A percentile compares a stretch with the other conserved stretches of the same genome.
Conservation (phyloP, 2,797 vertebrate species). For the Fundulus diaphanus region DNA sequence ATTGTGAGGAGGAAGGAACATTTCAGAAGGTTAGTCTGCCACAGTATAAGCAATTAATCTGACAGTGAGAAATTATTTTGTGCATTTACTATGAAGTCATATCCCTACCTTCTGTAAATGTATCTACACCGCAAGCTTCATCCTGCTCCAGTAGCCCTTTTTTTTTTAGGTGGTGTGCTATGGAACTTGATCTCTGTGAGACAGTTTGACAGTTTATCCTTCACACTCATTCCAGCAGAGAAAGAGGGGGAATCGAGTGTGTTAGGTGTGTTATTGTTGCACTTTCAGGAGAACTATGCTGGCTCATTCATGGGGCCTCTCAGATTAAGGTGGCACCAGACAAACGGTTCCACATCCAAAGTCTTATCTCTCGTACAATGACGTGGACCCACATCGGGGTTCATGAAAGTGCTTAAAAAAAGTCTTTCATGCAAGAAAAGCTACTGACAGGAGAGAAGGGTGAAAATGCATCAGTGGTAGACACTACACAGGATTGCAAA, state of each 20-base stretch:
- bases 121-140: constrained; percentile 48
- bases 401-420: constrained; percentile 43
- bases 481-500: constrained; percentile 26
- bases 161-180: constrained; percentile 17
- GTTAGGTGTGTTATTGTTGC: constrained; percentile 79
- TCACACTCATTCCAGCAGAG: constrained; percentile 65
- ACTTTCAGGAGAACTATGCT: constrained; percentile 69
- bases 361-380: constrained; percentile 57
- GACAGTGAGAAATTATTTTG: constrained; percentile 15
- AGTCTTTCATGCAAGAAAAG: constrained; percentile 30
- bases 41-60: constrained; percentile 14
- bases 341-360: constrained; percentile 40
- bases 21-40: not conserved
- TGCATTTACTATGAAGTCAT: not conserved
- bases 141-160: constrained; percentile 46
- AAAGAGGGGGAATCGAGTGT: constrained; percentile 57
- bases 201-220: constrained; percentile 75
- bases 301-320: constrained; percentile 56
- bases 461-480: constrained; percentile 20
- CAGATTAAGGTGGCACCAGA: constrained; percentile 66
- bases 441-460: constrained; percentile 19
- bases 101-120: constrained; percentile 20
- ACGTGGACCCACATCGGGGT: constrained; percentile 67
- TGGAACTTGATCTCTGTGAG: constrained; percentile 83
- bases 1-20: not conserved